Evolutionary conservation across 2,797 vertebrate species (phyloP).

Genomic region (Diplodus sargus): DNA sequence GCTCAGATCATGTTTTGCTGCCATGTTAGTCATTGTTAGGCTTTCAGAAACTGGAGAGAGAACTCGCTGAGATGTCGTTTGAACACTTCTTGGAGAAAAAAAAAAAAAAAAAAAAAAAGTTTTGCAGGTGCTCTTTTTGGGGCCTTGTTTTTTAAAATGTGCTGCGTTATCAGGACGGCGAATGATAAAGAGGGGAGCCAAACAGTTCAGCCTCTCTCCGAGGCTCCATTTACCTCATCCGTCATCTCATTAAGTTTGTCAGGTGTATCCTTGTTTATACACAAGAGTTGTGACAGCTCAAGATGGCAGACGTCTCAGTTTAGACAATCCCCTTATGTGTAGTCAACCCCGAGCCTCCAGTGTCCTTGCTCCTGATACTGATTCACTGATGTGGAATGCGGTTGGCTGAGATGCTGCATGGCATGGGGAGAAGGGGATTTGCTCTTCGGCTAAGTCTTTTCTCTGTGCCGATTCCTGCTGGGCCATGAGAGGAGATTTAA

Average conservation of each 20-base stretch:
- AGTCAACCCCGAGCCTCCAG: slow-evolving; percentile 70
- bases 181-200: slow-evolving; percentile 45
- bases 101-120: slow-evolving; percentile 9
- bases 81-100: background rate
- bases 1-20: slow-evolving; percentile 55
- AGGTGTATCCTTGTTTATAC: slow-evolving; percentile 72
- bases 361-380: slow-evolving; percentile 75
- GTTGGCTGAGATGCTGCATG: slow-evolving; percentile 72
- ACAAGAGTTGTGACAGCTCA: slow-evolving; percentile 76
- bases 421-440: slow-evolving; percentile 75
- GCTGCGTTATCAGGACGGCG: slow-evolving; percentile 21
- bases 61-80: slow-evolving; percentile 4
- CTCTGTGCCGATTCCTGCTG: slow-evolving; percentile 61
- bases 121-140: slow-evolving; percentile 25
- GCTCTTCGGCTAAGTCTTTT: slow-evolving; percentile 69
- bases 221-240: slow-evolving; percentile 64
- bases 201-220: slow-evolving; percentile 39
- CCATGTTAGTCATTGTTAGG: slow-evolving; percentile 42
- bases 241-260: slow-evolving; percentile 77
- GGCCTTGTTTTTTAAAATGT: slow-evolving; percentile 18
- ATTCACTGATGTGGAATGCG: slow-evolving; percentile 76
- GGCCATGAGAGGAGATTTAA: slow-evolving; percentile 67
- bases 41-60: slow-evolving; percentile 27
- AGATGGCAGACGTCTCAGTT: slow-evolving; percentile 78
- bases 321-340: slow-evolving; percentile 77